phyloP scores from a whole-genome alignment of 2,888 invertebrate genomes.

The Hypolimnas misippus region DNA sequence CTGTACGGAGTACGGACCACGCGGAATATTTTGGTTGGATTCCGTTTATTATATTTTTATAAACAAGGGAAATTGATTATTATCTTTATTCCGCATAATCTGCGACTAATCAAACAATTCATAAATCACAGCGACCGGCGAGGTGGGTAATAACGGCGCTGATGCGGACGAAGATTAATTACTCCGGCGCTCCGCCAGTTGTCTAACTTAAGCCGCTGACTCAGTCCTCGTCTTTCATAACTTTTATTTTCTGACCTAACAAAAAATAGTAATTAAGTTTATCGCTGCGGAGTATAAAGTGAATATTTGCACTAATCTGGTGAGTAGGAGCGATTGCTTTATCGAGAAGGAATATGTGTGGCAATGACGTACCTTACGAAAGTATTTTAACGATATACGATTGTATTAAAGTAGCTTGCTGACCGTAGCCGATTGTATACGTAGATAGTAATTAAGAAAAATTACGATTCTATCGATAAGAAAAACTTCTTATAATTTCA shows the following conservation, averaged over 20 bases:
- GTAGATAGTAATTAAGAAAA: too few relatives aligned
- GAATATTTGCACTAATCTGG: neutral
- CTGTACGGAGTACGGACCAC: too few relatives aligned
- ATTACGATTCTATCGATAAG: too few relatives aligned
- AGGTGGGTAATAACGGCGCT: conserved; percentile 4
- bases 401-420: too few relatives aligned
- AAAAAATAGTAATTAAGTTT: conserved; percentile 5
- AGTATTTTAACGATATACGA: too few relatives aligned
- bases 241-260: conserved; percentile 1
- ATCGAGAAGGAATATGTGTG: neutral
- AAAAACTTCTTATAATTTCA: too few relatives aligned
- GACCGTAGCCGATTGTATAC: too few relatives aligned
- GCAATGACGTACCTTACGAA: too few relatives aligned
- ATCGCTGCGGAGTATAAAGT: neutral
- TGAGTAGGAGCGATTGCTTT: neutral
- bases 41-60: neutral
- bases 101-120: conserved; percentile 11
- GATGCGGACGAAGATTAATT: conserved; percentile 17
- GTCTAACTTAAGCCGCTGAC: conserved; percentile 8
- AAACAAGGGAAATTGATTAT: neutral
- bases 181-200: neutral
- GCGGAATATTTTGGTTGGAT: neutral
- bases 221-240: conserved; percentile 10
- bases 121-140: conserved; percentile 15
- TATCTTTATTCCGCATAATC: conserved; percentile 13